A percentile compares a stretch with the other conserved stretches of the same genome.
Evolutionary conservation across 2,113 vertebrate species (phyloP).

Genomic region (Cyprinodon tularosa): DNA sequence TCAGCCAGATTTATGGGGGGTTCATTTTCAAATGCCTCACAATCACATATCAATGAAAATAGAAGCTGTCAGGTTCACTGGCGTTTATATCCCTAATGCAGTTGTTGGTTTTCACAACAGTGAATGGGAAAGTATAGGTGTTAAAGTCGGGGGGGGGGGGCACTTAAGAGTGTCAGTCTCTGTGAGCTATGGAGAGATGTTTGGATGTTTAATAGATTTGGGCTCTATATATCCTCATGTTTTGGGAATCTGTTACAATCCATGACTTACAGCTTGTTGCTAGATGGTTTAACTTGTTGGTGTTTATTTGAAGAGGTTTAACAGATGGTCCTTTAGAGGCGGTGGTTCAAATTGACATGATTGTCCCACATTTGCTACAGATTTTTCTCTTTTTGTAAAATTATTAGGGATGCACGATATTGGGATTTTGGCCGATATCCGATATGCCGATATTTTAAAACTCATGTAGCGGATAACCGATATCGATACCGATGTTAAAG

Average conservation of each 20-base stretch:
- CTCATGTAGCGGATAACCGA: too few relatives aligned
- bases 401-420: too few relatives aligned
- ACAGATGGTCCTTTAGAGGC: background rate
- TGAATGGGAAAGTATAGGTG: constrained; percentile 12
- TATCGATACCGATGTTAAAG: too few relatives aligned
- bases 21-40: constrained; percentile 65
- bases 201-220: constrained; percentile 39
- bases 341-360: background rate
- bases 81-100: constrained; percentile 37
- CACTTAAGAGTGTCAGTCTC: constrained; percentile 53
- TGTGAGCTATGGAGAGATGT: constrained; percentile 32
- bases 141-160: constrained; percentile 11
- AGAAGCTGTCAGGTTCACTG: constrained; percentile 33
- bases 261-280: background rate
- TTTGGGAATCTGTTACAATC: background rate
- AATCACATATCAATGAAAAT: constrained; percentile 53
- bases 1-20: constrained; percentile 54
- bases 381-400: background rate
- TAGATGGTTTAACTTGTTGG: background rate
- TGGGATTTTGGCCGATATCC: too few relatives aligned
- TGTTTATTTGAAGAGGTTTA: background rate
- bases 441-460: too few relatives aligned
- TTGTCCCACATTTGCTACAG: background rate
- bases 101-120: constrained; percentile 12
- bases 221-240: background rate